Conservation (phyloP, 2,888 invertebrate species). For the Ptycholaimellus sp. region DNA sequence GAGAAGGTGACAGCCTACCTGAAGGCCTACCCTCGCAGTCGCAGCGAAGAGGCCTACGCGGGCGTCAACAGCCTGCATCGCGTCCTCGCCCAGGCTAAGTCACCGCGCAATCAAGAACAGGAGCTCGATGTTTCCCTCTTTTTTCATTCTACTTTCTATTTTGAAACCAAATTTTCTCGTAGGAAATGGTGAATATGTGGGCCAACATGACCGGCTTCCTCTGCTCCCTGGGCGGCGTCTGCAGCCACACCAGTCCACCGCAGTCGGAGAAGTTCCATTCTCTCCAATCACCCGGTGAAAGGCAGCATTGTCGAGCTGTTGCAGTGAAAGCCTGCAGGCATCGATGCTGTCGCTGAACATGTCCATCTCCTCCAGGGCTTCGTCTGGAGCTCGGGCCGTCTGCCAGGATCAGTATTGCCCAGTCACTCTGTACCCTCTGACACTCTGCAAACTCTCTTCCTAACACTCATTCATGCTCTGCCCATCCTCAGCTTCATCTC, state of each 20-base stretch:
- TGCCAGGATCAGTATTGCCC: slow-evolving; percentile 51
- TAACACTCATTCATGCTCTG: too few relatives aligned
- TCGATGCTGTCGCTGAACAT: slow-evolving; percentile 1
- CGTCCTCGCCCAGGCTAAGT: slow-evolving; percentile 6
- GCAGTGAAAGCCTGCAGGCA: slow-evolving; percentile 35
- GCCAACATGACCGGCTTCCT: slow-evolving; percentile 94
- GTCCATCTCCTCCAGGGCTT: too few relatives aligned
- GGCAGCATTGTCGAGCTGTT: neutral
- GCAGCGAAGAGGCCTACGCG: slow-evolving; percentile 8
- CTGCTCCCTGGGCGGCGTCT: slow-evolving; percentile 76
- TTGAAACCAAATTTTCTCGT: neutral
- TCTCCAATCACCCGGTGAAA: neutral
- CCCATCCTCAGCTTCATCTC: slow-evolving; percentile 75
- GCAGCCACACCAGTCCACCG: slow-evolving; percentile 41
- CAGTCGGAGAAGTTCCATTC: neutral
- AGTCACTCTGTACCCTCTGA: slow-evolving; percentile 55
- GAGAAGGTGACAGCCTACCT: slow-evolving; percentile 61
- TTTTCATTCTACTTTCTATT: neutral
- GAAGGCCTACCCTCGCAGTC: slow-evolving; percentile 42
- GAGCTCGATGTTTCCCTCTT: slow-evolving; percentile 48
- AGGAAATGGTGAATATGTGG: slow-evolving; percentile 45
- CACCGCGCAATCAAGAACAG: slow-evolving; percentile 41
- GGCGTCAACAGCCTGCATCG: slow-evolving; percentile 9
- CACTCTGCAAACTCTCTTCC: too few relatives aligned
- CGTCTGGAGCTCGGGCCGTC: neutral